These are phyloP conservation scores for Thaumatotibia leucotreta DNA, from an alignment of 1,140 invertebrate genomes.

Conservation along the genomic window DNA sequence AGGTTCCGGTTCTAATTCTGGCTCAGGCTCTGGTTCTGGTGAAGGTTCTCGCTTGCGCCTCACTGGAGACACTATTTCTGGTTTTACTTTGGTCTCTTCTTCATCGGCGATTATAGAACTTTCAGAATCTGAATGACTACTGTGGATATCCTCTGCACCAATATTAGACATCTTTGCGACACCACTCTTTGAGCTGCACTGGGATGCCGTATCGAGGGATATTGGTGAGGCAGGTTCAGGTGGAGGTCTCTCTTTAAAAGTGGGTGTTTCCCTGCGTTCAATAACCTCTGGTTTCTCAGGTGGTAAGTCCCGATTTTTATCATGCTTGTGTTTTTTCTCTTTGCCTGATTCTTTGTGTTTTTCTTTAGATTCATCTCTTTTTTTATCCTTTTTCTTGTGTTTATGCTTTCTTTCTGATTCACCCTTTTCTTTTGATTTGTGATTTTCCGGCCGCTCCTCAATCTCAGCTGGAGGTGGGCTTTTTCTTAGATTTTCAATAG, in stretches of 20 bases:
- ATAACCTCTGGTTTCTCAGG: slow-evolving; percentile 63
- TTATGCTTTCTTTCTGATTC: slow-evolving; percentile 73
- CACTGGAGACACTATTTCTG: slow-evolving; percentile 58
- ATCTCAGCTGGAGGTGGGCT: slow-evolving; percentile 55
- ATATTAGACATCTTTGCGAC: slow-evolving; percentile 49
- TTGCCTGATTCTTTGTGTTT: slow-evolving; percentile 76
- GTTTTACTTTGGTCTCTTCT: slow-evolving; percentile 59
- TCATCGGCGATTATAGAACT: slow-evolving; percentile 60
- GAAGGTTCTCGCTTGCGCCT: slow-evolving; percentile 55
- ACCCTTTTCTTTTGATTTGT: slow-evolving; percentile 69
- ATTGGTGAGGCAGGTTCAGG: slow-evolving; percentile 67
- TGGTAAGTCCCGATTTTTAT: slow-evolving; percentile 72
- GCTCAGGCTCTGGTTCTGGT: slow-evolving; percentile 53
- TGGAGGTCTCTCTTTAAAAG: slow-evolving; percentile 57
- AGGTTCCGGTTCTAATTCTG: slow-evolving; percentile 59
- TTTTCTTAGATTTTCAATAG: slow-evolving; percentile 70
- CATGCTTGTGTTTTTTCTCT: slow-evolving; percentile 79
- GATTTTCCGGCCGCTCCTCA: slow-evolving; percentile 53
- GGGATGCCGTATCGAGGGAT: slow-evolving; percentile 71
- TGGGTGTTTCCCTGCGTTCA: slow-evolving; percentile 56
- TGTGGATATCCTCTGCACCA: slow-evolving; percentile 53
- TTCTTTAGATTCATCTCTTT: slow-evolving; percentile 73
- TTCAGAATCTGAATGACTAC: slow-evolving; percentile 68
- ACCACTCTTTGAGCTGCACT: slow-evolving; percentile 73
- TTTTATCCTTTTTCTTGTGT: slow-evolving; percentile 77